phyloP scores from a whole-genome alignment of 1,140 invertebrate genomes.

The Drosophila insularis region DNA sequence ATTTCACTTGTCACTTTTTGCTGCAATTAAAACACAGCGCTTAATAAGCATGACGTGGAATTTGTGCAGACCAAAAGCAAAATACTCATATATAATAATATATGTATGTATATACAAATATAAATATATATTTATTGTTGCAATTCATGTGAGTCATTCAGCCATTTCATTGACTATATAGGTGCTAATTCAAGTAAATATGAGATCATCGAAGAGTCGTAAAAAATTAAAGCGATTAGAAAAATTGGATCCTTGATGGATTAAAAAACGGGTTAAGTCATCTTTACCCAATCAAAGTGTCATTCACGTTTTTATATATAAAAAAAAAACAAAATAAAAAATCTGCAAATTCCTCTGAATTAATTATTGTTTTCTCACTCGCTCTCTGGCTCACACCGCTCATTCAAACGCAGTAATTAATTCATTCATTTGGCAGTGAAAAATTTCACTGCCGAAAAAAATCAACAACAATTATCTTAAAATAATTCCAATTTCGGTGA shows the following conservation, averaged over 20 bases:
- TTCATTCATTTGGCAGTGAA: constrained; percentile 41
- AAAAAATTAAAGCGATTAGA: constrained; percentile 35
- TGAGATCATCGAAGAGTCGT: constrained; percentile 25
- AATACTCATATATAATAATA: constrained; percentile 12
- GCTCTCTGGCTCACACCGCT: background rate
- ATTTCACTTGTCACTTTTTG: constrained; percentile 68
- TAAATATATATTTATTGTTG: background rate
- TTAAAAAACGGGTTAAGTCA: constrained; percentile 8
- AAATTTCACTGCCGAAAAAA: constrained; percentile 17
- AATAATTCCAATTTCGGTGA: constrained; percentile 15
- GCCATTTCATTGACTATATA: background rate
- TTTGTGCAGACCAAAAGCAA: constrained; percentile 40
- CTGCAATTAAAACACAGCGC: constrained; percentile 64
- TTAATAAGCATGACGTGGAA: constrained; percentile 62
- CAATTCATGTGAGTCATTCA: background rate
- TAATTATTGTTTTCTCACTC: constrained; percentile 23
- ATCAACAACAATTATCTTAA: constrained; percentile 6
- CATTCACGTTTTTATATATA: constrained; percentile 41
- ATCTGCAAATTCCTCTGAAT: background rate
- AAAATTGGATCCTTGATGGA: constrained; percentile 31
- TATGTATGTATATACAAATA: constrained; percentile 8
- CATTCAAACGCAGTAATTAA: constrained; percentile 11
- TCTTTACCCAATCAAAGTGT: constrained; percentile 29
- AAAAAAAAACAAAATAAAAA: background rate
- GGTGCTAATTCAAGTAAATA: background rate